Percentiles rank a stretch among this genome's conserved stretches.
phyloP scores from a whole-genome alignment of 2,888 invertebrate genomes.

The Microplitis deprimator region DNA sequence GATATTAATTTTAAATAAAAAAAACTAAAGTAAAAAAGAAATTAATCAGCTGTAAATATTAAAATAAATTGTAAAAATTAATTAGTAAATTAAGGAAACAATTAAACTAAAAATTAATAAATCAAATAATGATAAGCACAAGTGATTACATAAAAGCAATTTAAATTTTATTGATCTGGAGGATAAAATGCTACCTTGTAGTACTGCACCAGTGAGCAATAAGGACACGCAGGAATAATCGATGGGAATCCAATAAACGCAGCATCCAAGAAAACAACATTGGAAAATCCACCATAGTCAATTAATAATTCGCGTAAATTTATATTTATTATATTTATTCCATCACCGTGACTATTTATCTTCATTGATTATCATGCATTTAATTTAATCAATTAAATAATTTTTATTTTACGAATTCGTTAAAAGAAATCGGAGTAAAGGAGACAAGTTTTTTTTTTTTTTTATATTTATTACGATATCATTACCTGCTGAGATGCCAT shows the following conservation, averaged over 20 bases:
- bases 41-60: background rate
- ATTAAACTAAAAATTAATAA: background rate
- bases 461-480: background rate
- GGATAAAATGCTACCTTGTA: slow-evolving; percentile 60
- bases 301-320: slow-evolving; percentile 43
- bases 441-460: background rate
- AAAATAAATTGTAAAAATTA: background rate
- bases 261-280: slow-evolving; percentile 52
- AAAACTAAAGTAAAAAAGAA: background rate
- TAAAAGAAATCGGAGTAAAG: slow-evolving; percentile 24
- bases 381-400: background rate
- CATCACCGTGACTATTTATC: slow-evolving; percentile 16
- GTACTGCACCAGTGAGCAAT: slow-evolving; percentile 57
- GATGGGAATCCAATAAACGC: slow-evolving; percentile 42
- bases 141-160: slow-evolving; percentile 17
- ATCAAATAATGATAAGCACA: background rate
- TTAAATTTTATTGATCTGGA: slow-evolving; percentile 22
- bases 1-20: background rate
- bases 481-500: slow-evolving; percentile 71
- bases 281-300: slow-evolving; percentile 49
- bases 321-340: slow-evolving; percentile 19
- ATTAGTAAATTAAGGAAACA: background rate
- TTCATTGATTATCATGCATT: slow-evolving; percentile 11
- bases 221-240: slow-evolving; percentile 47
- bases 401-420: slow-evolving; percentile 4